Evolutionary conservation across 2,888 invertebrate species (phyloP).

Genomic region (Allophyes oxyacanthae): DNA sequence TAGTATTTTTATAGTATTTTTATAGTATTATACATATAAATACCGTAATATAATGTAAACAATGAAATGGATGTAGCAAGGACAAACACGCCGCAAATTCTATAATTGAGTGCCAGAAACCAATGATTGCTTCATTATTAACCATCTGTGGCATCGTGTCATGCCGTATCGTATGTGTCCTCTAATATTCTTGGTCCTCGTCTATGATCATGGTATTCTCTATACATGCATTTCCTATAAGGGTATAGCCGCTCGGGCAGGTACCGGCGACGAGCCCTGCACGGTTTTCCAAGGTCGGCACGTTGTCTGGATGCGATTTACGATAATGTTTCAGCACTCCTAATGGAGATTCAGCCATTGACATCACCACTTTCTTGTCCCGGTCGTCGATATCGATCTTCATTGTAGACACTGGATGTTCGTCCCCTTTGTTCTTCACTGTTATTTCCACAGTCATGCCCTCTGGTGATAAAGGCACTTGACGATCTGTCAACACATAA

Average conservation of each 20-base stretch:
- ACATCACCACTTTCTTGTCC: slow-evolving; percentile 22
- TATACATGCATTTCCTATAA: too few relatives aligned
- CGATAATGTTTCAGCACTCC: slow-evolving; percentile 6
- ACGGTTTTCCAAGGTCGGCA: slow-evolving; percentile 26
- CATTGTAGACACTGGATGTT: slow-evolving; percentile 30
- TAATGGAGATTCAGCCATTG: slow-evolving; percentile 20
- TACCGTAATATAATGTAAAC: too few relatives aligned
- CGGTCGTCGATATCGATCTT: slow-evolving; percentile 46
- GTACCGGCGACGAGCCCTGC: slow-evolving; percentile 23
- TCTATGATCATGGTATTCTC: too few relatives aligned
- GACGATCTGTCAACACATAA: slow-evolving; percentile 37
- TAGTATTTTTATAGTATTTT: too few relatives aligned
- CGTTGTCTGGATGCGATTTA: background rate
- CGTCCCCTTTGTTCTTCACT: slow-evolving; percentile 41
- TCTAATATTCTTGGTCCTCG: background rate
- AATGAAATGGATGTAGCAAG: too few relatives aligned
- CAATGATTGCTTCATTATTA: too few relatives aligned
- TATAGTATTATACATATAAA: too few relatives aligned
- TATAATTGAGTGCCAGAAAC: too few relatives aligned
- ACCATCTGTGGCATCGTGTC: too few relatives aligned
- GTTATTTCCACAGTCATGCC: slow-evolving; percentile 53
- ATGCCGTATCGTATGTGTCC: background rate
- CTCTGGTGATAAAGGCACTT: slow-evolving; percentile 45
- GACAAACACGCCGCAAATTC: too few relatives aligned
- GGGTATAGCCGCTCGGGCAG: slow-evolving; percentile 28